Evolutionary conservation across 2,797 vertebrate species (phyloP), one percentile per base, ranked within the genome.

Genomic region (Trichosurus vulpecula): DNA sequence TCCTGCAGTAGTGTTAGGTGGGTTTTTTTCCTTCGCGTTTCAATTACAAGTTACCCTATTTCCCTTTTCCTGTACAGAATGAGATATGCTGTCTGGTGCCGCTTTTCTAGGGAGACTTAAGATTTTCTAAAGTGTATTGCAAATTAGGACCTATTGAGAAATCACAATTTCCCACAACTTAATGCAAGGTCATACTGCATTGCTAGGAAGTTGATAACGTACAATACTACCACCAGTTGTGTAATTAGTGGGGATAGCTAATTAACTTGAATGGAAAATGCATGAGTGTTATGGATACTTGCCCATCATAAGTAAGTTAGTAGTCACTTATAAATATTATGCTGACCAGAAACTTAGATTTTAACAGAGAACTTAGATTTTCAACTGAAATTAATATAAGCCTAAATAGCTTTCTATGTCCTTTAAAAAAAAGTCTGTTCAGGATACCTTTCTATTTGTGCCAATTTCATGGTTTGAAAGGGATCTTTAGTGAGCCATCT

Each of bases 81-180:
- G 53, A 94, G 51, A 93, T 96, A 93, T 91, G 89, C 91, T 90
- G 4, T 92, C n/a, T 81, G 66, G 19, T 81, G 6, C n/a, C 94
- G 66, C 92, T 96, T 91, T 97, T 95, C 87, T 97, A 2, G 0
- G 30, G 93, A 96, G 93, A n/a, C 31, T 93, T 92, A 91, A 97
- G 96, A 97, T 97, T 98, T 96, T 90, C 94, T 97, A 96, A 96
- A 96, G 93, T 94, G 94, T 94, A 95, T 94, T 96, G 92, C 25
- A 95, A 97, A 98, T 92, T 92, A 90, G 96, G 95, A 97, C 97
- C 92, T 97, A 96, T 98, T 97, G 95, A 95, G 96, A 97, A 96
- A 93, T 93, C 93, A 97, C 51, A 95, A 74, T 96, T 97, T 97
- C 0, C 2, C 96, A 35, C 94, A 96, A 58, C 91, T 98, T 97